These are phyloP conservation scores for Nomia melanderi DNA, from an alignment of 1,140 invertebrate genomes.

Conservation along the genomic window DNA sequence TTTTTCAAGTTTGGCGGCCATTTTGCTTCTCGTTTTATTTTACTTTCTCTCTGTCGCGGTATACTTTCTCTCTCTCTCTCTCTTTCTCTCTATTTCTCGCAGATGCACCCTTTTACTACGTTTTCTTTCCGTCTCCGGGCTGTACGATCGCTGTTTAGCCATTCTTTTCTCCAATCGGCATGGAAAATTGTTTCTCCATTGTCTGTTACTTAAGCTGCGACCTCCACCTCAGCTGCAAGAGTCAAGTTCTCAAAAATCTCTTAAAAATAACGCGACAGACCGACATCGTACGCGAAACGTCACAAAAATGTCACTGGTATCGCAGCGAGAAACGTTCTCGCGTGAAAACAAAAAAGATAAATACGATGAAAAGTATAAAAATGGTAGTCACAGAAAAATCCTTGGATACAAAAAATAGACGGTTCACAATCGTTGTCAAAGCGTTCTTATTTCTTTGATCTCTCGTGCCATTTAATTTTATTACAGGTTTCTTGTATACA, in stretches of 20 bases:
- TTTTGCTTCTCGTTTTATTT: conserved; percentile 51
- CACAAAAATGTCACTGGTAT: no score
- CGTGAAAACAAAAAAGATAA: background rate
- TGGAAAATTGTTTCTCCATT: conserved; percentile 18
- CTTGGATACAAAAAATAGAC: background rate
- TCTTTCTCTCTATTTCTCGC: background rate
- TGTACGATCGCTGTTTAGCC: background rate
- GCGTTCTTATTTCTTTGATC: background rate
- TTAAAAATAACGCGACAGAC: background rate
- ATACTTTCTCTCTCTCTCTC: background rate
- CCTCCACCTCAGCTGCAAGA: conserved; percentile 64
- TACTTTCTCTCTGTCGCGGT: background rate
- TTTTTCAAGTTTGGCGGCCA: conserved; percentile 78
- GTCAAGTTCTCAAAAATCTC: conserved; percentile 49
- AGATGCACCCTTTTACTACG: background rate
- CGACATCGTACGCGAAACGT: no score
- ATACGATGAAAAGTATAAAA: background rate
- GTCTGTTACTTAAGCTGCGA: conserved; percentile 48
- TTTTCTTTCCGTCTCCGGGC: background rate
- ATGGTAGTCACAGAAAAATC: background rate
- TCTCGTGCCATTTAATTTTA: conserved; percentile 32
- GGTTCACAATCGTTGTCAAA: background rate
- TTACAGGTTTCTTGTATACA: conserved; percentile 13
- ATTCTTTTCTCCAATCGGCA: background rate
- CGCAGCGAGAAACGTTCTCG: no score